Percentiles rank a stretch among this genome's conserved stretches.
Conservation (phyloP, 2,113 vertebrate species). For the Pygathrix nemaeus region DNA sequence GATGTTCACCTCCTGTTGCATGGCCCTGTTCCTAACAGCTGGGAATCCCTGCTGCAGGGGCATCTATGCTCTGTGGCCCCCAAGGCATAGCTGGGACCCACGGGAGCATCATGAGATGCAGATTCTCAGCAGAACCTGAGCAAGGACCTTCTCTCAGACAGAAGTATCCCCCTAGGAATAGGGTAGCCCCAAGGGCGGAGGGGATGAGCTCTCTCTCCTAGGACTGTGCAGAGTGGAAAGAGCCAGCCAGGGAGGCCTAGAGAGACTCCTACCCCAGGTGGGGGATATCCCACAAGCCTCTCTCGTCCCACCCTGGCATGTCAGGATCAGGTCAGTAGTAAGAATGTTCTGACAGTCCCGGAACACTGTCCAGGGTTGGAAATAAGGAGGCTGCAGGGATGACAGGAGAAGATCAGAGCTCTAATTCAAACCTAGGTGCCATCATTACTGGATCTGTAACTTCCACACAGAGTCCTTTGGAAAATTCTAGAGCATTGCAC, state of each 20-base stretch:
- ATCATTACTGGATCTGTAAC: not conserved
- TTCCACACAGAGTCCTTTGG: not conserved
- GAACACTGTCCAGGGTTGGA: not conserved
- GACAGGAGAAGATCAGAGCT: not conserved
- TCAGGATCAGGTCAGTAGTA: not conserved
- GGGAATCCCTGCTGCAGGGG: no score
- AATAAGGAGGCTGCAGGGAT: not conserved
- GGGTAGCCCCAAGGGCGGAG: not conserved
- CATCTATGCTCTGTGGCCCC: not conserved
- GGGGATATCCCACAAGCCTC: not conserved
- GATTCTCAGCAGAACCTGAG: not conserved
- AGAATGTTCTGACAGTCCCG: not conserved
- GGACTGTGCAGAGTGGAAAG: not conserved
- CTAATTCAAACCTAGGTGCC: not conserved
- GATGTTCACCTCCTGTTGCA: no score
- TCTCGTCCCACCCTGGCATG: not conserved
- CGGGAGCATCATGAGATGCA: not conserved
- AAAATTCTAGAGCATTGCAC: not conserved
- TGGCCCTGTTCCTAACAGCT: no score
- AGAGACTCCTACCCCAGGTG: no score
- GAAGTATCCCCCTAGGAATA: not conserved
- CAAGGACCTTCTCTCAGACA: not conserved
- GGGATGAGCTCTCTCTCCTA: not conserved
- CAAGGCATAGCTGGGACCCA: not conserved
- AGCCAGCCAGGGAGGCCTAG: not conserved